Percentiles rank a stretch among this genome's conserved stretches.
Conservation (phyloP, 2,888 invertebrate species). For the Aethes cnicana region DNA sequence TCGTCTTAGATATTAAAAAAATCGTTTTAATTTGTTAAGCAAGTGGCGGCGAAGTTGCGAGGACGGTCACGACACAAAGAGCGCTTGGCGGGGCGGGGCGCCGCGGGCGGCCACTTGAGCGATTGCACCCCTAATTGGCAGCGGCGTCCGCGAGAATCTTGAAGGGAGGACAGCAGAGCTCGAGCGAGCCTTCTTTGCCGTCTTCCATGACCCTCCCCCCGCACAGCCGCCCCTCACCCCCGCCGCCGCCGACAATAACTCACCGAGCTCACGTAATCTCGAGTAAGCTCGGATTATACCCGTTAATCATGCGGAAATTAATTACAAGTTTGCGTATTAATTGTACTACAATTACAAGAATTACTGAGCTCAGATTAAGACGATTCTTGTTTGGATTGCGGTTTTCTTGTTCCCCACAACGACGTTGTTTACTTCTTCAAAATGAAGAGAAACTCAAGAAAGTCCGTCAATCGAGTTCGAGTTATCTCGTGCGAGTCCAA, state of each 20-base stretch:
- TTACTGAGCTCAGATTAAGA: constrained; percentile 58
- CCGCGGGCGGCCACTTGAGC: constrained; percentile 67
- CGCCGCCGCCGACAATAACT: constrained; percentile 68
- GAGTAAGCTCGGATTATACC: constrained; percentile 79
- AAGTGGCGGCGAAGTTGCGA: constrained; percentile 63
- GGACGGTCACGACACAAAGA: constrained; percentile 71
- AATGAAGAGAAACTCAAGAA: constrained; percentile 15
- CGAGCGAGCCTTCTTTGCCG: constrained; percentile 68
- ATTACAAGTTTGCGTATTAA: constrained; percentile 82
- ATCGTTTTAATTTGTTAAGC: constrained; percentile 76
- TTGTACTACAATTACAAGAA: constrained; percentile 77
- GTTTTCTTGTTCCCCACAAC: constrained; percentile 8
- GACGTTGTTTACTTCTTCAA: constrained; percentile 21
- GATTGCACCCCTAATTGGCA: constrained; percentile 83
- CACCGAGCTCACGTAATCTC: constrained; percentile 78
- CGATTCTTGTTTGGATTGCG: constrained; percentile 36
- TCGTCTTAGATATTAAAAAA: constrained; percentile 46
- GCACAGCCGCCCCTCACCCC: constrained; percentile 43
- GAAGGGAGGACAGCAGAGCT: constrained; percentile 77
- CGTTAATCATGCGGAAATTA: constrained; percentile 81
- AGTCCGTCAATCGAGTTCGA: not conserved
- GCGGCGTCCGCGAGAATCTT: constrained; percentile 83
- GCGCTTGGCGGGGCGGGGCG: constrained; percentile 49
- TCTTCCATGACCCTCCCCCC: constrained; percentile 47
- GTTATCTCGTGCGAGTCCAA: too few relatives aligned